phyloP scores from a whole-genome alignment of 2,113 vertebrate species.

The Cinclus cinclus region DNA sequence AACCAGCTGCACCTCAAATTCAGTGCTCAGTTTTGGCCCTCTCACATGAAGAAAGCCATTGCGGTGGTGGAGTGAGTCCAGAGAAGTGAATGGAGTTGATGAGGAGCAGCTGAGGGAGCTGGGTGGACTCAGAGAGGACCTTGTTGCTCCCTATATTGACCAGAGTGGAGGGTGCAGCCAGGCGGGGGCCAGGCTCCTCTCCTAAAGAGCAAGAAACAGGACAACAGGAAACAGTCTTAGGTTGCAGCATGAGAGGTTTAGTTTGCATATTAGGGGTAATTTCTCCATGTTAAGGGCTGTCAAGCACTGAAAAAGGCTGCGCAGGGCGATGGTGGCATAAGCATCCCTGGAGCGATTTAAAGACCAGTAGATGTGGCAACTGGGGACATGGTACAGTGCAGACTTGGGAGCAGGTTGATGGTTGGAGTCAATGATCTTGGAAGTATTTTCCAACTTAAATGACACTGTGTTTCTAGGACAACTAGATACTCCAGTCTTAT shows the following conservation, averaged over 20 bases:
- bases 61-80: background rate
- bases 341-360: background rate
- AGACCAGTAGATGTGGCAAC: background rate
- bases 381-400: background rate
- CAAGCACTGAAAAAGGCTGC: background rate
- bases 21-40: background rate
- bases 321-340: background rate
- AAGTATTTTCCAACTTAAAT: background rate
- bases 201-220: background rate
- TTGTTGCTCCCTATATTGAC: accelerated
- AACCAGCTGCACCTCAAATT: background rate
- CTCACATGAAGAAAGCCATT: background rate
- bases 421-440: background rate
- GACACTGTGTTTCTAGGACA: background rate
- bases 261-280: background rate
- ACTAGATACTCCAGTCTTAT: background rate
- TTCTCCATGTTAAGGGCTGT: background rate
- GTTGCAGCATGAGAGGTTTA: background rate
- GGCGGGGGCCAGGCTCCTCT: accelerated
- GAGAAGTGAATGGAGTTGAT: background rate
- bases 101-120: background rate
- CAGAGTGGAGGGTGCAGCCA: background rate
- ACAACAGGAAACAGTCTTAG: background rate
- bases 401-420: background rate
- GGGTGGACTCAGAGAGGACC: background rate